Conservation (phyloP, 1,140 invertebrate species). For the Phymastichus coffea region DNA sequence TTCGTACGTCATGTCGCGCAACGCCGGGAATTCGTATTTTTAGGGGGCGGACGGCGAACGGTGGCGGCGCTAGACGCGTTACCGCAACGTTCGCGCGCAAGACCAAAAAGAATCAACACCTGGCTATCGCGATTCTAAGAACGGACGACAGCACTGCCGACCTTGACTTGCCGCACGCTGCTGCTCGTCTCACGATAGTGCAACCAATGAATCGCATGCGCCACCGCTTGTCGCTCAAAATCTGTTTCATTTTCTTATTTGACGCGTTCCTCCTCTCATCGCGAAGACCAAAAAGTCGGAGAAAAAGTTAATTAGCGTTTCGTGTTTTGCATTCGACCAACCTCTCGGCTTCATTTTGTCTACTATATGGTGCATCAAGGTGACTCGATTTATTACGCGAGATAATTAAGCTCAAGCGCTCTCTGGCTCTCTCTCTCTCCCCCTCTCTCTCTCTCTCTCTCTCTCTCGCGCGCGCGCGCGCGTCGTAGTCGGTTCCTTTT, state of each 20-base stretch:
- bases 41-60: constrained; percentile 2
- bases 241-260: too few species aligned
- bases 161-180: constrained; percentile 12
- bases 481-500: too few species aligned
- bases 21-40: constrained; percentile 1
- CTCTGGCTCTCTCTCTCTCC: too few species aligned
- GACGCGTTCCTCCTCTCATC: too few species aligned
- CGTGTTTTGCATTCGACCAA: constrained; percentile 5
- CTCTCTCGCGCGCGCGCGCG: too few species aligned
- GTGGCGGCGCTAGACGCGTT: too few species aligned
- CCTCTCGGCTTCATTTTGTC: constrained; percentile 5
- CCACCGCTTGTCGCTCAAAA: constrained; percentile 16
- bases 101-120: constrained; percentile 4
- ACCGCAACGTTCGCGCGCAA: background rate
- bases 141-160: constrained; percentile 3
- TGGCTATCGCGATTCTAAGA: constrained; percentile 17
- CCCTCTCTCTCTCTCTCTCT: too few species aligned
- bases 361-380: constrained; percentile 1
- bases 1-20: background rate
- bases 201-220: too few species aligned
- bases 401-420: constrained; percentile 9
- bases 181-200: constrained; percentile 11
- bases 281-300: too few species aligned
- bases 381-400: constrained; percentile 17
- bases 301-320: constrained; percentile 29